Conservation (phyloP, 1,140 invertebrate species). For the Pseudomyrmex pallidus region DNA sequence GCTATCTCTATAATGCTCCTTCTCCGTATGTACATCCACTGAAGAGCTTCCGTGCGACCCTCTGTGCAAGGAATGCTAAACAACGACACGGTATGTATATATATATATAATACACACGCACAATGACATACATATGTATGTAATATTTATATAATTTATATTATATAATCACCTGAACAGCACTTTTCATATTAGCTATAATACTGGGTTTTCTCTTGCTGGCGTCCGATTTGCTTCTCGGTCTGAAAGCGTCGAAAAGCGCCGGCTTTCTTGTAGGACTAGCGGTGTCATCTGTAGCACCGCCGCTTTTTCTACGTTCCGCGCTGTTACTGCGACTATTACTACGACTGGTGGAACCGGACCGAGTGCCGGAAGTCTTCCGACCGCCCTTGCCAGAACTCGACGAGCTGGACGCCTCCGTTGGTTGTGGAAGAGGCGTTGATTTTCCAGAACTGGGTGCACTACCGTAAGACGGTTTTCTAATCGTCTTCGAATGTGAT, state of each 20-base stretch:
- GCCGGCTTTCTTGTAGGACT: constrained; percentile 89
- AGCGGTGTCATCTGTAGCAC: constrained; percentile 87
- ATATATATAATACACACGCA: background rate
- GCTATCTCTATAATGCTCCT: constrained; percentile 74
- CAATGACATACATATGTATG: too few relatives aligned
- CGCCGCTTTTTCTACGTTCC: constrained; percentile 87
- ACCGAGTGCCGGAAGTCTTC: constrained; percentile 82
- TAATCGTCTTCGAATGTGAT: constrained; percentile 85
- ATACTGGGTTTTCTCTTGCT: constrained; percentile 89
- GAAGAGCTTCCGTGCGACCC: constrained; percentile 80
- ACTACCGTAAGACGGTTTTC: constrained; percentile 76
- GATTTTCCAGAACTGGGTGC: constrained; percentile 81
- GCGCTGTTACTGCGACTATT: constrained; percentile 87
- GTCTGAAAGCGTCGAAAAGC: constrained; percentile 94
- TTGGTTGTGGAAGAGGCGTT: constrained; percentile 79
- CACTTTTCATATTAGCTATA: constrained; percentile 92
- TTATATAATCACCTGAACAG: constrained; percentile 87
- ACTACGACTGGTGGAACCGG: constrained; percentile 85
- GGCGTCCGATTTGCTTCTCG: constrained; percentile 92
- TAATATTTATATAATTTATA: too few relatives aligned
- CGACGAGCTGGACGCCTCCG: constrained; percentile 78
- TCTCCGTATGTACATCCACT: constrained; percentile 79
- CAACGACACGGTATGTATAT: constrained; percentile 26
- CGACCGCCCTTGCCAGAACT: constrained; percentile 76
- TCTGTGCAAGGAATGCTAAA: constrained; percentile 80